Percentiles rank a stretch among this genome's conserved stretches.
Evolutionary conservation across 2,797 vertebrate genomes (phyloP).

Genomic region (Neosilurus hyrtlii): DNA sequence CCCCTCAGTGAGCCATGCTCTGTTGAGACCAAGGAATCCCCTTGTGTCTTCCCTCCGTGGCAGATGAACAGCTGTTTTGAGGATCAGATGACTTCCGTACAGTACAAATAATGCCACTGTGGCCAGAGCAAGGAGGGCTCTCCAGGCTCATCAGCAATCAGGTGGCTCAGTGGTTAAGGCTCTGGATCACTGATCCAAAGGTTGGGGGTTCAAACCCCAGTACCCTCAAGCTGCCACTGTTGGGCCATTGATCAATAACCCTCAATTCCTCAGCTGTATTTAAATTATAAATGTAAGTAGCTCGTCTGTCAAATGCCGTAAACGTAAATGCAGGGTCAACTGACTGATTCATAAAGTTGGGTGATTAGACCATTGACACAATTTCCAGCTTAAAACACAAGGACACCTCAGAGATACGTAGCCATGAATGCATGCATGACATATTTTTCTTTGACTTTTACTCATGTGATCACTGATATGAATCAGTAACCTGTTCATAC

Average conservation of each 20-base stretch:
- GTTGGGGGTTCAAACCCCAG: too few relatives aligned
- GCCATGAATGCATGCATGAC: not conserved
- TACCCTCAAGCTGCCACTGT: too few relatives aligned
- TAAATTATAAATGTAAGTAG: too few relatives aligned
- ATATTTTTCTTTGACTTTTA: not conserved
- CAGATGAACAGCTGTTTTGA: constrained; percentile 17
- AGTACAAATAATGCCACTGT: not conserved
- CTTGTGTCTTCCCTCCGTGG: not conserved
- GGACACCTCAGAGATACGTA: not conserved
- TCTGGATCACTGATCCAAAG: too few relatives aligned
- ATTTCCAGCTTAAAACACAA: not conserved
- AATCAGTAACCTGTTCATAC: not conserved
- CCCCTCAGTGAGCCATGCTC: not conserved
- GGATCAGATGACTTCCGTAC: not conserved
- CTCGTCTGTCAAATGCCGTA: too few relatives aligned
- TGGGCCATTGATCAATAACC: too few relatives aligned
- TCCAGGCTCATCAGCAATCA: not conserved
- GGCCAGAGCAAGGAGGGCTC: not conserved
- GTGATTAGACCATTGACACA: not conserved
- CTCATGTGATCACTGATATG: not conserved
- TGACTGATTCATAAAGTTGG: not conserved
- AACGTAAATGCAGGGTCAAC: not conserved
- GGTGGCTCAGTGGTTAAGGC: too few relatives aligned
- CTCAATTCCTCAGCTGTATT: too few relatives aligned
- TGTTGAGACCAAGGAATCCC: not conserved